Evolutionary conservation across 2,888 invertebrate genomes (phyloP), one percentile per base, ranked within the genome.

Genomic region (Cantharis rufa): DNA sequence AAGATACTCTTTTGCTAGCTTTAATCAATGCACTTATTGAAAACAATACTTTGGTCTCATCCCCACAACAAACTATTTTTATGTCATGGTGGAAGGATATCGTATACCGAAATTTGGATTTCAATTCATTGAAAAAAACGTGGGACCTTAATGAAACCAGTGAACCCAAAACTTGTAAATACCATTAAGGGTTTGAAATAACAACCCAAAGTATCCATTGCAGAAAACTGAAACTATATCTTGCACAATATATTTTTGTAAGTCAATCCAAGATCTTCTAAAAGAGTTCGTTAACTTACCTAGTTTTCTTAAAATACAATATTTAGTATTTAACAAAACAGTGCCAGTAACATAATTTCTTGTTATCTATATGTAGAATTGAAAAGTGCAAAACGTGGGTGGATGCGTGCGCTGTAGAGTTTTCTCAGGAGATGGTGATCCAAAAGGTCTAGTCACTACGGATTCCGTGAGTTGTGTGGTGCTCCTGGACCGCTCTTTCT

Each of bases 391-490:
- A 76, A 76, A 70, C 62, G 78, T 80, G 79, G 80, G 79, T 76
- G 81, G 79, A 66, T 81, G 83, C 83, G 82, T 80, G 81, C 82
- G 77, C 62, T 61, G 69, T 62, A 72, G 75, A 79, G 79, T 78
- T 80, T 81, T 79, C 80, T 74, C 79, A 80, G 79, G 61, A 70
- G 75, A 66, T 70, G 78, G 76, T 75, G 75, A 75, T 77, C 27
- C 75, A 75, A 75, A 71, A 77, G 77, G 78, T 74, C 80, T 86
- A 88, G 88, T 88, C 88, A 87, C 87, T 88, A 86, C 87, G 87
- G 86, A 85, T 88, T 88, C 88, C 86, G 85, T 83, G 87, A 87
- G 87, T 88, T 87, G 87, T 87, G 88, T 88, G 86, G 88, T 88
- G 88, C 88, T 88, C 87, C 88, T 88, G 87, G 87, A 86, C 85